Conservation (phyloP, 2,113 vertebrate species). For the Anguilla japonica region DNA sequence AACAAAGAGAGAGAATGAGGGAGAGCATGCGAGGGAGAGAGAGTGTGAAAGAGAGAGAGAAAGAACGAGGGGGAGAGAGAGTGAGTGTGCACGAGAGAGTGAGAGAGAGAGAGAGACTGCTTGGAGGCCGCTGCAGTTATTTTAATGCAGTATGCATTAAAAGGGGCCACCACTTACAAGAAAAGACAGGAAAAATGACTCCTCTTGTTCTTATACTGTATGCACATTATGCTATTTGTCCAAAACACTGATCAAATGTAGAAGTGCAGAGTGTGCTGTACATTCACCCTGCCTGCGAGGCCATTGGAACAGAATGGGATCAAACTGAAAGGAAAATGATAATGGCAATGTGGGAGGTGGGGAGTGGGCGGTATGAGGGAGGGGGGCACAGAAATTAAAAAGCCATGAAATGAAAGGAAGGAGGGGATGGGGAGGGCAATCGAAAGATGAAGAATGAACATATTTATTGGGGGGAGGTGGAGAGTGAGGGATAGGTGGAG, state of each 20-base stretch:
- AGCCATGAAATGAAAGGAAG: background rate
- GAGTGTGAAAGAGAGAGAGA: too few relatives aligned
- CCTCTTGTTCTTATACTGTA: background rate
- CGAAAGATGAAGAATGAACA: conserved; percentile 7
- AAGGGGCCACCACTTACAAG: background rate
- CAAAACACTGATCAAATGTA: background rate
- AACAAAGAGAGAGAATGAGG: too few relatives aligned
- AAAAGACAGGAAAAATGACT: background rate
- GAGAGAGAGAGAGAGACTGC: background rate
- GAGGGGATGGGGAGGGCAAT: background rate
- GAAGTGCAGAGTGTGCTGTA: background rate
- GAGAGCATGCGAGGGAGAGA: too few relatives aligned
- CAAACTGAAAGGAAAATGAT: background rate
- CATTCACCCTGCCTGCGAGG: background rate
- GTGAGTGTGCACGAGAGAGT: too few relatives aligned
- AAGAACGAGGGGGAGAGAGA: too few relatives aligned
- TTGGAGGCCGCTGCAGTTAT: background rate
- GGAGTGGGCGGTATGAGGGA: too few relatives aligned
- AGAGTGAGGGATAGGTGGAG: background rate
- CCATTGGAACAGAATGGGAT: background rate
- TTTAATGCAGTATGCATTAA: background rate
- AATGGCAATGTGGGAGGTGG: background rate
- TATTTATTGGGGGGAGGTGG: background rate
- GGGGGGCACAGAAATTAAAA: background rate
- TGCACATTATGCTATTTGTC: background rate